phyloP scores from a whole-genome alignment of 2,888 invertebrate genomes.

The Lithophane semibrunnea region DNA sequence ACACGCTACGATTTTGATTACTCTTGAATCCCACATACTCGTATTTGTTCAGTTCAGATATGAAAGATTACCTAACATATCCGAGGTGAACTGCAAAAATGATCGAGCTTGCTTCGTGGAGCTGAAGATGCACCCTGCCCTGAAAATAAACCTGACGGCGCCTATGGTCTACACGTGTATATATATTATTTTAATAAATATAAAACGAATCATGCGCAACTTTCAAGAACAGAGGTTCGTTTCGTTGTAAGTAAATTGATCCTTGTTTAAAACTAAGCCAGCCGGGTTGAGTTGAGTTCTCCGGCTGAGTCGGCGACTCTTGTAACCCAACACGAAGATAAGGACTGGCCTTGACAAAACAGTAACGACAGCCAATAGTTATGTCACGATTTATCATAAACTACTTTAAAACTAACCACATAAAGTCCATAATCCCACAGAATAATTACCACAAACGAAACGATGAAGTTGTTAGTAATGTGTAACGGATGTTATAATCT shows the following conservation, averaged over 20 bases:
- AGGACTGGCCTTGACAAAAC: slow-evolving; percentile 80
- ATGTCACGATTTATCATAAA: slow-evolving; percentile 58
- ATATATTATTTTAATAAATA: background rate
- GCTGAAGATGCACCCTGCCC: too few species aligned
- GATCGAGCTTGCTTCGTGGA: too few species aligned
- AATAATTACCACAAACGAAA: slow-evolving; percentile 42
- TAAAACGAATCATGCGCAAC: slow-evolving; percentile 35
- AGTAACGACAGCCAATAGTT: slow-evolving; percentile 50
- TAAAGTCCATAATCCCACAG: slow-evolving; percentile 48
- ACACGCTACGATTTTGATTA: too few species aligned
- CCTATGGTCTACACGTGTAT: background rate
- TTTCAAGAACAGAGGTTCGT: slow-evolving; percentile 41
- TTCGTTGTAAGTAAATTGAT: slow-evolving; percentile 75
- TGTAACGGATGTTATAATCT: slow-evolving; percentile 83
- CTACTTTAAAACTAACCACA: slow-evolving; percentile 43
- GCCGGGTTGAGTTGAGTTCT: slow-evolving; percentile 71
- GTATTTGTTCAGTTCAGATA: too few species aligned
- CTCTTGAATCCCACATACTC: too few species aligned
- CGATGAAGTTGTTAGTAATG: slow-evolving; percentile 64
- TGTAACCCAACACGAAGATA: slow-evolving; percentile 85
- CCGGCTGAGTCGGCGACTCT: slow-evolving; percentile 81
- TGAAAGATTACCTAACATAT: background rate
- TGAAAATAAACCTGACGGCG: too few species aligned
- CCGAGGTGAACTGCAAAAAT: background rate
- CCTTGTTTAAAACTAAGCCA: slow-evolving; percentile 64